These are phyloP conservation scores for Drosophila merina DNA, from an alignment of 2,888 invertebrate species.

Conservation along the genomic window DNA sequence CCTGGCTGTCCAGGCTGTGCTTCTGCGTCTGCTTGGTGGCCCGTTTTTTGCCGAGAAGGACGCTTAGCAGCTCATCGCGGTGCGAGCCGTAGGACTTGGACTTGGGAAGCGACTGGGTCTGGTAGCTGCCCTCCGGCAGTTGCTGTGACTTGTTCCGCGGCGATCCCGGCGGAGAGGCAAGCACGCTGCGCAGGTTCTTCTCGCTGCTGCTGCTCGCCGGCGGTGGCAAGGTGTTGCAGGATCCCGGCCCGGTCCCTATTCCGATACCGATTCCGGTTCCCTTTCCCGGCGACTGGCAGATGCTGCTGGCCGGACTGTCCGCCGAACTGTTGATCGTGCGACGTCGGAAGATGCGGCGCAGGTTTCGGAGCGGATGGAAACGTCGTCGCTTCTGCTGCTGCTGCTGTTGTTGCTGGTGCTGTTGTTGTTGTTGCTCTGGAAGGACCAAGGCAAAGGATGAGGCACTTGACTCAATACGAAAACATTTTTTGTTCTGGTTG, in stretches of 20 bases:
- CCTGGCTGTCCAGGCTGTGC: constrained; percentile 26
- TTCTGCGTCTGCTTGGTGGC: constrained; percentile 50
- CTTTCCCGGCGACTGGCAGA: constrained; percentile 35
- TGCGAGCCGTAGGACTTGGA: constrained; percentile 76
- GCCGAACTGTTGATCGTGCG: constrained; percentile 82
- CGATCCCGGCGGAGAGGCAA: constrained; percentile 78
- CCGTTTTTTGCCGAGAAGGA: constrained; percentile 67
- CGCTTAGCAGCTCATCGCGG: constrained; percentile 73
- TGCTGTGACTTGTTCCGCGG: constrained; percentile 77
- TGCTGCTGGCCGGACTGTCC: constrained; percentile 44
- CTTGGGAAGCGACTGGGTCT: constrained; percentile 80
- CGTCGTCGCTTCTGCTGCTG: constrained; percentile 83
- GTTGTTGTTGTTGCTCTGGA: constrained; percentile 82
- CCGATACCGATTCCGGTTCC: constrained; percentile 37
- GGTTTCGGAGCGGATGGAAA: constrained; percentile 83
- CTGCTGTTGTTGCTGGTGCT: constrained; percentile 80
- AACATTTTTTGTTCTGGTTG: constrained; percentile 4
- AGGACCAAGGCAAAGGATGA: constrained; percentile 18
- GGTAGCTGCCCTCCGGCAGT: constrained; percentile 71
- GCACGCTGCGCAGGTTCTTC: constrained; percentile 78
- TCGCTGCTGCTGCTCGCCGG: constrained; percentile 74
- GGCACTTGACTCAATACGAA: constrained; percentile 20
- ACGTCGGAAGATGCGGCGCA: constrained; percentile 83
- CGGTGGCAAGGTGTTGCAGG: constrained; percentile 65
- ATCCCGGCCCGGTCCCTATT: constrained; percentile 33